A percentile compares a stretch with the other conserved stretches of the same genome.
phyloP scores from a whole-genome alignment of 1,140 invertebrate species.

The Bombus polaris region DNA sequence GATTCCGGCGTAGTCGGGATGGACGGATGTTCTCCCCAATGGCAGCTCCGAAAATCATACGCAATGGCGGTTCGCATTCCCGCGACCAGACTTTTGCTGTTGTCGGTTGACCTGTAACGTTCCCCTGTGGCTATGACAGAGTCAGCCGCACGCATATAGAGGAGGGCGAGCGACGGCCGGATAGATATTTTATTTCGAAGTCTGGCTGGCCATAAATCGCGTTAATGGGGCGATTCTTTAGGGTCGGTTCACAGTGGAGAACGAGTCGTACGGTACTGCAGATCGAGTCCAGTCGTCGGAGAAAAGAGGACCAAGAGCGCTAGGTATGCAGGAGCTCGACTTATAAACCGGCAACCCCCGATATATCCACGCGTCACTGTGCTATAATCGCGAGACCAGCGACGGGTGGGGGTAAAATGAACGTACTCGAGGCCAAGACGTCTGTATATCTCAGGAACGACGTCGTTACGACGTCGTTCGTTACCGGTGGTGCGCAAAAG shows the following conservation, averaged over 20 bases:
- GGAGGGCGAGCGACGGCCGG: constrained; percentile 10
- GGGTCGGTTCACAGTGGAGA: constrained; percentile 58
- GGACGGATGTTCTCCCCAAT: neutral
- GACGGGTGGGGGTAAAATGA: constrained; percentile 51
- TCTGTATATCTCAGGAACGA: constrained; percentile 76
- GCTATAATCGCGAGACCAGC: constrained; percentile 66
- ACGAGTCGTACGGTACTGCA: constrained; percentile 30
- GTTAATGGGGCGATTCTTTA: constrained; percentile 75
- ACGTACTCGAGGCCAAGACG: constrained; percentile 60
- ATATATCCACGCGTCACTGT: constrained; percentile 62
- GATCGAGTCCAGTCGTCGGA: constrained; percentile 8
- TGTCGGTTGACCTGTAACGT: constrained; percentile 51
- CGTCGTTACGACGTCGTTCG: constrained; percentile 73
- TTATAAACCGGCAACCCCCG: constrained; percentile 73
- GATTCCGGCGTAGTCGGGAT: neutral
- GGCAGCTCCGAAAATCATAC: constrained; percentile 18
- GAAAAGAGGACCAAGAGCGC: constrained; percentile 11
- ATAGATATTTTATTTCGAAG: constrained; percentile 71
- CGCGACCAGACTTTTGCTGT: constrained; percentile 25
- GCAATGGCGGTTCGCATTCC: constrained; percentile 21
- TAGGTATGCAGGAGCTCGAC: constrained; percentile 65
- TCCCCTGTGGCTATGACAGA: constrained; percentile 51
- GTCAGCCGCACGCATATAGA: constrained; percentile 24
- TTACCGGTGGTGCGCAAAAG: constrained; percentile 52
- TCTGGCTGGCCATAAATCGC: constrained; percentile 68